Percentiles rank a stretch among this genome's conserved stretches.
Evolutionary conservation across 2,888 invertebrate species (phyloP).

Genomic region (Dioctria rufipes): DNA sequence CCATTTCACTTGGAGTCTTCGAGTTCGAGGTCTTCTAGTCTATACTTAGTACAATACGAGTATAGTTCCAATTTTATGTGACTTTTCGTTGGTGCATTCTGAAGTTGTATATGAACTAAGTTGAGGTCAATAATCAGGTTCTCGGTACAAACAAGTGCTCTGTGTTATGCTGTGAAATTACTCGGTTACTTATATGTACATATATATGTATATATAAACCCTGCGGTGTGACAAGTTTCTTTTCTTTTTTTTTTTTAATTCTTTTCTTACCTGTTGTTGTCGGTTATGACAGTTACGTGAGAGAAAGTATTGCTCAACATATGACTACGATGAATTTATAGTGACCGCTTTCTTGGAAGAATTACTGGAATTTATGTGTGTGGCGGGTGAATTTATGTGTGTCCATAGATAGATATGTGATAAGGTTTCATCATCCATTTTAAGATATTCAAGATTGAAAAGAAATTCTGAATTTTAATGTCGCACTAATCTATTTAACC

Average conservation of each 20-base stretch:
- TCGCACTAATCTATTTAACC: too few relatives aligned
- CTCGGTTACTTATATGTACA: neutral
- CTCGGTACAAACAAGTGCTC: neutral
- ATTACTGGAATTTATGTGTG: neutral
- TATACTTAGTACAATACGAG: too few relatives aligned
- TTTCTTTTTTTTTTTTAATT: constrained; percentile 12
- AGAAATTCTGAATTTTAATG: too few relatives aligned
- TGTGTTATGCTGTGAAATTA: neutral
- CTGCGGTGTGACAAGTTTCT: constrained; percentile 31
- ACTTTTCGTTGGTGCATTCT: neutral
- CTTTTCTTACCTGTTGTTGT: constrained; percentile 16
- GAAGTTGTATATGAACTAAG: neutral
- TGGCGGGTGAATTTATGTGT: neutral
- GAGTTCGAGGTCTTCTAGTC: neutral
- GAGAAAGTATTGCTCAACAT: constrained; percentile 58
- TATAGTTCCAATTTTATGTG: constrained; percentile 19
- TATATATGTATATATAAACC: neutral
- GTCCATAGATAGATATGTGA: neutral
- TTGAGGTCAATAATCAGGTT: constrained; percentile 52
- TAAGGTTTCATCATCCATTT: neutral
- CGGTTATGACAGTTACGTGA: constrained; percentile 57
- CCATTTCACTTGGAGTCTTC: constrained; percentile 17
- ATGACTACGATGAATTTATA: neutral
- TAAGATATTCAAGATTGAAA: too few relatives aligned
- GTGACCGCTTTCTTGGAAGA: neutral